A percentile compares a stretch with the other conserved stretches of the same genome.
These are phyloP conservation scores for Gila robusta DNA, from an alignment of 2,797 vertebrate species.

Conservation along the genomic window DNA sequence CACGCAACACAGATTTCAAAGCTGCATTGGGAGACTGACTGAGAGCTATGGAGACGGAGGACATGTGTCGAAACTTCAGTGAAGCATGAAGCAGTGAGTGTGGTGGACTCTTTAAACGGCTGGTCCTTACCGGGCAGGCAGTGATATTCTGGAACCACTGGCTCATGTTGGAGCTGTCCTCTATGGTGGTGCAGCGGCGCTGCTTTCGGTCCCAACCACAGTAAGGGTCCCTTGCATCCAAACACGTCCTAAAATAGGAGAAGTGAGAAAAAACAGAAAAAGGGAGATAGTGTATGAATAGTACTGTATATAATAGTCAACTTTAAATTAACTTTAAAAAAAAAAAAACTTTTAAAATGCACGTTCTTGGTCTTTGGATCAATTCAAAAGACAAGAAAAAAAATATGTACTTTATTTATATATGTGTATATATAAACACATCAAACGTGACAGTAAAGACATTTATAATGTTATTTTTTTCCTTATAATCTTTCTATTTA, in stretches of 20 bases:
- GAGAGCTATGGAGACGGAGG: neutral
- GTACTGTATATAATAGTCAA: neutral
- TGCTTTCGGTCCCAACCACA: conserved; percentile 97
- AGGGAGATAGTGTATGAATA: neutral
- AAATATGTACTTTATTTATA: too few species aligned
- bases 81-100: conserved; percentile 33
- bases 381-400: neutral
- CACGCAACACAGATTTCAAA: conserved; percentile 51
- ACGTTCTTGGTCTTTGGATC: neutral
- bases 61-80: neutral
- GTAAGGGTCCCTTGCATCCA: conserved; percentile 94
- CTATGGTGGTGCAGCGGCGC: conserved; percentile 90
- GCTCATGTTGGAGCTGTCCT: conserved; percentile 99
- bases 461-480: neutral
- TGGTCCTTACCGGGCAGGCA: conserved; percentile 87
- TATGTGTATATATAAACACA: too few species aligned
- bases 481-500: neutral
- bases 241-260: conserved; percentile 82
- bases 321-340: too few species aligned
- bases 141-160: conserved; percentile 99
- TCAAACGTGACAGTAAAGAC: neutral
- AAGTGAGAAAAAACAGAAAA: neutral
- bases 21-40: conserved; percentile 15
- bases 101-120: neutral
- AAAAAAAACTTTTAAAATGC: neutral